phyloP scores from a whole-genome alignment of 2,113 vertebrate species.

The Menura novaehollandiae region DNA sequence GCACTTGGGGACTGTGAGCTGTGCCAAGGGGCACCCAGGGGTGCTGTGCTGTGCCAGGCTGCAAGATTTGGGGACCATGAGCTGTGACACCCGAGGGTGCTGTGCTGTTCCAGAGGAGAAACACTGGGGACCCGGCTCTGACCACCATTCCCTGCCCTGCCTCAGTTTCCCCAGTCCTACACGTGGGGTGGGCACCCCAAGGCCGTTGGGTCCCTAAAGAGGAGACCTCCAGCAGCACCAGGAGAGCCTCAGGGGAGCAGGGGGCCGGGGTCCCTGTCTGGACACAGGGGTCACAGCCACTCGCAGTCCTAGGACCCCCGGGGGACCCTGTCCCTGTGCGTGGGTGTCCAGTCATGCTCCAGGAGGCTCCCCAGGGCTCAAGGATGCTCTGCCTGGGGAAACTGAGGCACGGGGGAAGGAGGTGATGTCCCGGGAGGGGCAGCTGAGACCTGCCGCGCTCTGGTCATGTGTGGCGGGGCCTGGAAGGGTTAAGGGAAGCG shows the following conservation, averaged over 20 bases:
- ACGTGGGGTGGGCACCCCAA: accelerated
- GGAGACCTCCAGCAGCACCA: background rate
- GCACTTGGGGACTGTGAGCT: background rate
- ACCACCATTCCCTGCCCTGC: background rate
- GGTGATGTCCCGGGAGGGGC: background rate
- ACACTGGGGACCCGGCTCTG: background rate
- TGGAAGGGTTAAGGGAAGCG: slow-evolving; percentile 58
- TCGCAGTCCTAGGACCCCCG: accelerated
- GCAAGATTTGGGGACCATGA: background rate
- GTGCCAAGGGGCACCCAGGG: background rate
- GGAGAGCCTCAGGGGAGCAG: background rate
- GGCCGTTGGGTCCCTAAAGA: background rate
- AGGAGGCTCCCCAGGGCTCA: background rate
- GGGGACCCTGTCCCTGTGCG: background rate
- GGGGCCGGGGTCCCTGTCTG: background rate
- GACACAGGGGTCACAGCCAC: accelerated
- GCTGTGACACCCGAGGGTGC: background rate
- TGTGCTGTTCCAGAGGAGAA: background rate
- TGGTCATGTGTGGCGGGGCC: background rate
- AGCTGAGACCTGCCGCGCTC: background rate
- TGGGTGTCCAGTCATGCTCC: accelerated
- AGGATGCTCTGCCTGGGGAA: background rate
- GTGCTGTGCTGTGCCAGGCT: background rate
- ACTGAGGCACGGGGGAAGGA: background rate
- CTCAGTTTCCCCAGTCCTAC: background rate